phyloP scores from a whole-genome alignment of 1,140 invertebrate genomes.

The Drosophila tani region DNA sequence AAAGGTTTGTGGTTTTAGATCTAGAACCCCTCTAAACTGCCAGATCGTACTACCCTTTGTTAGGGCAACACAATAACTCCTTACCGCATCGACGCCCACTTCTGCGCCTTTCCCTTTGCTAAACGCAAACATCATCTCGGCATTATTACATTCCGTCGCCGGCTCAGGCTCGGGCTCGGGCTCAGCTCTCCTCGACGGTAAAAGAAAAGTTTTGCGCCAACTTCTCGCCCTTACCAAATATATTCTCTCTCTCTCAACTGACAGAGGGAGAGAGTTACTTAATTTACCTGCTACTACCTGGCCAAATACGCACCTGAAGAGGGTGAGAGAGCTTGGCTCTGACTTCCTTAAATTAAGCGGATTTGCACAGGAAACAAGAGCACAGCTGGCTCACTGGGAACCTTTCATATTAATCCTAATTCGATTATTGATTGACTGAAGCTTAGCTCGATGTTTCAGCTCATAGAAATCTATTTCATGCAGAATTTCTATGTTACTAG shows the following conservation, averaged over 20 bases:
- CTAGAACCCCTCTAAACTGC: too few species aligned
- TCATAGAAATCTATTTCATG: too few species aligned
- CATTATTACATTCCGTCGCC: constrained; percentile 25
- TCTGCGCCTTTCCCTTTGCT: constrained; percentile 4
- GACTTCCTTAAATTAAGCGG: neutral
- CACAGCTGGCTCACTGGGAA: neutral
- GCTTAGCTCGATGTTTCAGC: too few species aligned
- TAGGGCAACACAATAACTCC: constrained; percentile 14
- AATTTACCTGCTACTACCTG: constrained; percentile 10
- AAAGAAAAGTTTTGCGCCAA: constrained; percentile 25
- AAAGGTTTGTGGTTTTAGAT: too few species aligned
- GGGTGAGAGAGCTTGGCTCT: neutral
- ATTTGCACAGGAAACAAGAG: constrained; percentile 1
- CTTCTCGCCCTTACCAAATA: neutral
- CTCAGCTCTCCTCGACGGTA: constrained; percentile 3
- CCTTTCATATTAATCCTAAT: neutral
- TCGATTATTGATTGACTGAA: too few species aligned
- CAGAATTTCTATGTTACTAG: too few species aligned
- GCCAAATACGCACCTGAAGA: neutral
- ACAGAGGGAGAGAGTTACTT: constrained; percentile 10
- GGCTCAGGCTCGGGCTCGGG: neutral
- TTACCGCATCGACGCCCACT: constrained; percentile 17
- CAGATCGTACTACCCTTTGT: neutral
- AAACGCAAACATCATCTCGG: constrained; percentile 24
- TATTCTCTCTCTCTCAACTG: neutral